phyloP scores from a whole-genome alignment of 2,888 invertebrate species.

The Strigamia maritima region DNA sequence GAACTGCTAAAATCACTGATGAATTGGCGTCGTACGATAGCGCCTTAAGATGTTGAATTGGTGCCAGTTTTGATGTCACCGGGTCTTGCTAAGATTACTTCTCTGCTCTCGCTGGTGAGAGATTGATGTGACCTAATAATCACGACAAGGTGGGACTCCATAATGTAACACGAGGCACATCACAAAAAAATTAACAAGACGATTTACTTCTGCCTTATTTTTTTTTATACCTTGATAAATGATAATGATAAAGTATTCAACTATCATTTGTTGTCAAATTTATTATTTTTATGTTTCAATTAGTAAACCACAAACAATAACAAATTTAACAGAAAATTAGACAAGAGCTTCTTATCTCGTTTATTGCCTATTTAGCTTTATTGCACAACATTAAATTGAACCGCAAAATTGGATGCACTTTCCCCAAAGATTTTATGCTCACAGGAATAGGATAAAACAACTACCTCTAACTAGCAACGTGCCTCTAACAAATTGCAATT shows the following conservation, averaged over 20 bases:
- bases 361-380: neutral
- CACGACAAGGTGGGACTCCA: neutral
- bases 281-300: neutral
- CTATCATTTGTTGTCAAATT: neutral
- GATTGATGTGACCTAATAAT: conserved; percentile 6
- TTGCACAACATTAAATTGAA: neutral
- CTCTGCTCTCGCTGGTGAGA: neutral
- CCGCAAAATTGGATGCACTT: neutral
- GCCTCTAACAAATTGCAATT: neutral
- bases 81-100: neutral
- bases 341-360: neutral
- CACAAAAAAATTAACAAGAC: no score
- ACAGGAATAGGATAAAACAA: neutral
- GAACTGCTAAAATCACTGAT: conserved; percentile 24
- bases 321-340: neutral
- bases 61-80: conserved; percentile 31
- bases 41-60: conserved; percentile 20
- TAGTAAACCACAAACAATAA: neutral
- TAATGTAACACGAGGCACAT: neutral
- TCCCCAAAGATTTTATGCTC: neutral
- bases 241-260: neutral
- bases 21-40: conserved; percentile 7
- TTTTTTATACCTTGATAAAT: neutral
- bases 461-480: neutral
- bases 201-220: neutral